Base-by-base conservation (phyloP, 2,113 vertebrate genomes). In the Colossoma macropomum region DNA sequence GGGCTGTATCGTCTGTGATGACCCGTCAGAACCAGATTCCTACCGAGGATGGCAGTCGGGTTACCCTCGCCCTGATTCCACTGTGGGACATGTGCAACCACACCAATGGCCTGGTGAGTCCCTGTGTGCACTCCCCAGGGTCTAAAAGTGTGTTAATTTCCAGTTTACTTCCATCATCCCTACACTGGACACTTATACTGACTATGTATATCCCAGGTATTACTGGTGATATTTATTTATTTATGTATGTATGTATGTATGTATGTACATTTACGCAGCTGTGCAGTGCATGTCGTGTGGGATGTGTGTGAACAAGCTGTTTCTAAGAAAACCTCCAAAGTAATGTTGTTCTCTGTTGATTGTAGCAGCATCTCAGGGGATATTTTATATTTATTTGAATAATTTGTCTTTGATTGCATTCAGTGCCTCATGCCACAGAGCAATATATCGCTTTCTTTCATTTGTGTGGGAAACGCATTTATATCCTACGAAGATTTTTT, bases 81-180 rank as follows among this genome's bases (percentile, higher is more conserved):
- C 89, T 99, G 4, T 99, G 98, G 98, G 98, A 99, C 92, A 99
- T 99, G 98, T 99, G 98, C 85, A 99, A 99, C 91, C 98, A 99
- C 93, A 99, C 96, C 84, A 98, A 96, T 7, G 98, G 98, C 86
- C 95, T 99, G 96, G 98, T 99, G 93, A 95, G 90, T 83, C 28
- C 41, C 34, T n/a, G n/a, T n/a, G 28, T 4, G 4, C 28, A 74
- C 74, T 63, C 66, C 65, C 41, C 17, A 30, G 32, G 68, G 27
- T 8, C 28, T 16, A 10, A 12, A 19, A 28, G 74, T 16, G 48
- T 21, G 16, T 54, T 54, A 3, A 77, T n/a, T 59, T 4, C 28
- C 21, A 60, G 23, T 21, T 15, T 23, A 11, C 41, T 45, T 65
- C 25, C 23, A 17, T 50, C 23, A 17, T 50, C 27, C 25, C 41